Evolutionary conservation across 2,113 vertebrate species (phyloP).

Genomic region (Heterochromis multidens): DNA sequence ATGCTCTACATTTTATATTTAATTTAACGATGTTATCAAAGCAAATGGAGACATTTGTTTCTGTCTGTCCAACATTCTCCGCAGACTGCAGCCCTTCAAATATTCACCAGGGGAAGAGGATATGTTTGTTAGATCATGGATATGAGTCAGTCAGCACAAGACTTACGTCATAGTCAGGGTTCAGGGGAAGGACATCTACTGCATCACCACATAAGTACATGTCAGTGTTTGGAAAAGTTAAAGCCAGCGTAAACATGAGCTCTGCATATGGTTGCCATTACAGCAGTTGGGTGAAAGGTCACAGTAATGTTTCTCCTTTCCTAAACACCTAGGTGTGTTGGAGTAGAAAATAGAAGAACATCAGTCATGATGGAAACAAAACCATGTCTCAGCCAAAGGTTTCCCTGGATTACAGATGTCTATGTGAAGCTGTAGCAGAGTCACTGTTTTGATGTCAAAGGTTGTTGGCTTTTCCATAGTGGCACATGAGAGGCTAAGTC

Average conservation of each 20-base stretch:
- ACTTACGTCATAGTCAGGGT: constrained; percentile 21
- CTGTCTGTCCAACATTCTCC: background rate
- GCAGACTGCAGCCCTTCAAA: background rate
- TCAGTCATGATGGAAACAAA: background rate
- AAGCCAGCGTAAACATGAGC: background rate
- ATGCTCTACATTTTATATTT: background rate
- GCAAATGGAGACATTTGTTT: background rate
- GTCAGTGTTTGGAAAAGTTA: background rate
- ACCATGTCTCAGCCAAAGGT: background rate
- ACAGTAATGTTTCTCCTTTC: background rate
- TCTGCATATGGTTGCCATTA: constrained; percentile 9
- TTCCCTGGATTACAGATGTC: constrained; percentile 1
- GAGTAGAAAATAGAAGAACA: background rate
- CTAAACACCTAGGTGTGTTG: background rate
- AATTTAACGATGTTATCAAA: background rate
- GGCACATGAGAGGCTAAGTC: background rate
- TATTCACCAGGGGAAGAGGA: constrained; percentile 1
- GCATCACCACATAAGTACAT: constrained; percentile 1
- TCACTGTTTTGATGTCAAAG: constrained; percentile 28
- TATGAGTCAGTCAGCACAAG: background rate
- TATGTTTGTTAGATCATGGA: constrained; percentile 18
- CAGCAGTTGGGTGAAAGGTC: background rate
- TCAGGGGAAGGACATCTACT: constrained; percentile 9
- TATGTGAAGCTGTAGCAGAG: background rate
- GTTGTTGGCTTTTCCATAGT: constrained; percentile 7